A percentile compares a stretch with the other conserved stretches of the same genome.
Conservation (phyloP, 2,888 invertebrate genomes). For the Ornithoptera alexandrae region DNA sequence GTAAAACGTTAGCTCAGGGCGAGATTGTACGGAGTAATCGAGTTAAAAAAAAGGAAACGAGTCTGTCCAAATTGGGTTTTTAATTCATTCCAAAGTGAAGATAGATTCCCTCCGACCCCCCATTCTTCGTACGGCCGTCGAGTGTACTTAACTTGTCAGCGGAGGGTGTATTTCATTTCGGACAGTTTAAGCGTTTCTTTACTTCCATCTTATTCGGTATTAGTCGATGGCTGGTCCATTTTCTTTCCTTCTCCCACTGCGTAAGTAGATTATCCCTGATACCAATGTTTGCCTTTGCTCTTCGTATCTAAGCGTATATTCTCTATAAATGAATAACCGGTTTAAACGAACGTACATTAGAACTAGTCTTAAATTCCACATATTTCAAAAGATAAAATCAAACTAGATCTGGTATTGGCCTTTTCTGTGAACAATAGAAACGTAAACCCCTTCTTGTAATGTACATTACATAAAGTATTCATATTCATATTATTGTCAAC, state of each 20-base stretch:
- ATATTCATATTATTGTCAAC: no score
- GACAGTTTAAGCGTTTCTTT: constrained; percentile 47
- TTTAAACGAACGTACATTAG: no score
- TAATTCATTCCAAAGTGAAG: constrained; percentile 43
- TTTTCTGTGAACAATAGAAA: no score
- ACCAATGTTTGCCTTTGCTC: constrained; percentile 3
- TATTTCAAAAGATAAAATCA: no score
- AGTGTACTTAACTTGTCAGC: constrained; percentile 57
- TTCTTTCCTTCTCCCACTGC: constrained; percentile 17
- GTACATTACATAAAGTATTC: no score
- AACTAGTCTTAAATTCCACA: no score
- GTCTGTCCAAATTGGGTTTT: constrained; percentile 31
- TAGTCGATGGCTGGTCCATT: constrained; percentile 25
- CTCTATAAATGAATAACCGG: no score
- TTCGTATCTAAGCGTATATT: not conserved
- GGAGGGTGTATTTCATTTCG: constrained; percentile 57
- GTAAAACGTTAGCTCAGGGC: constrained; percentile 32
- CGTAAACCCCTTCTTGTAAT: no score
- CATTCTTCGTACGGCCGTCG: constrained; percentile 38
- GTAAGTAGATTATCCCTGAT: constrained; percentile 20
- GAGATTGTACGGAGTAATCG: constrained; percentile 42
- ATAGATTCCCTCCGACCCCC: constrained; percentile 35
- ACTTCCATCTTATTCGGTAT: constrained; percentile 29
- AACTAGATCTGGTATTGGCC: no score
- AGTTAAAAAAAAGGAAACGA: constrained; percentile 32